Base-by-base conservation (phyloP, 2,113 vertebrate species). In the Beaufortia kweichowensis region DNA sequence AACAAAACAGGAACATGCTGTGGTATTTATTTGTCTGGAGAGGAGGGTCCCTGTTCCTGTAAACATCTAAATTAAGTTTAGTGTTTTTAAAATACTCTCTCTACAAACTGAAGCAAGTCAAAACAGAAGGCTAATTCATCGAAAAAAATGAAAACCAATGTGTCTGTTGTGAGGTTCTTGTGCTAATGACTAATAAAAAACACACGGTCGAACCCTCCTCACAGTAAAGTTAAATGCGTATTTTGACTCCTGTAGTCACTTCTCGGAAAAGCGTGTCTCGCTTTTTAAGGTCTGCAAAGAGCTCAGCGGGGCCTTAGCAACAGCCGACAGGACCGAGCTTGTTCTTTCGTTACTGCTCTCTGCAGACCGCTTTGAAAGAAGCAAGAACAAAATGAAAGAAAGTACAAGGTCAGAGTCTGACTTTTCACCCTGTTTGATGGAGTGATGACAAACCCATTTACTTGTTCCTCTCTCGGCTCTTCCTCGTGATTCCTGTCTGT, bases 391-490 rank as follows among this genome's bases (percentile, higher is more conserved):
- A 23, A 7, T 23, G 33, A 23, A 50, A 19, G 29, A 46, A 64
- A 23, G 17, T 28, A 63, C 78, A 76, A 82, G 73, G 75, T 80
- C 39, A 39, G 23, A 19, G 19, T 68, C 26, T 55, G 63, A 76
- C 76, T 81, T 46, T 53, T 64, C 15, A 71, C 61, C 72, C 67
- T 39, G 33, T 50, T 65, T 85, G 81, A 86, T 83, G 77, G 77
- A 81, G 81, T 70, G 81, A 84, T 81, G 79, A 84, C 65, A 80
- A 83, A 77, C 72, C 78, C 81, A 83, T 84, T 81, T 79, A 82
- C 81, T 84, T 77, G 41, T 75, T 81, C 70, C 43, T 70, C 21
- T 29, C 41, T 31, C 6, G 2, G 21, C 39, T 14, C 62, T 28
- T 31, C 24, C 53, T 29, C 55, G 21, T 69, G 48, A 31, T 65